Conservation (phyloP, 1,140 invertebrate species). For the Onthophagus taurus region DNA sequence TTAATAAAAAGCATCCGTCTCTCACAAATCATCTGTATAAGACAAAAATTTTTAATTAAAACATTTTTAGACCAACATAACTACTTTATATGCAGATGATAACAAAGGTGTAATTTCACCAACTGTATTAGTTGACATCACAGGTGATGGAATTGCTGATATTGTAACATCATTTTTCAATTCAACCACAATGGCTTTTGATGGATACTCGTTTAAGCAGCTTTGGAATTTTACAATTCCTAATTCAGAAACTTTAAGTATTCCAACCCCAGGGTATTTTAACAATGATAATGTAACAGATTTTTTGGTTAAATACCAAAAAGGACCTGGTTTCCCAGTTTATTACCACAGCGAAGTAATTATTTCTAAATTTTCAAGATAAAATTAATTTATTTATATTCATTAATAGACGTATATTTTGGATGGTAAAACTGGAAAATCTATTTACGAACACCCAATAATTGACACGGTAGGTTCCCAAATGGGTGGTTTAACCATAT, state of each 20-base stretch:
- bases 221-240: slow-evolving; percentile 66
- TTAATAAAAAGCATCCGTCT: too few species aligned
- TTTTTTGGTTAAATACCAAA: slow-evolving; percentile 71
- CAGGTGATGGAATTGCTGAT: slow-evolving; percentile 60
- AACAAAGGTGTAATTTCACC: slow-evolving; percentile 50
- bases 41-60: background rate
- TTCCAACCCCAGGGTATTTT: slow-evolving; percentile 72
- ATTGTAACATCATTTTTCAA: slow-evolving; percentile 66
- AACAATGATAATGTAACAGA: slow-evolving; percentile 74
- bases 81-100: slow-evolving; percentile 38
- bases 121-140: slow-evolving; percentile 67
- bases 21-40: too few species aligned
- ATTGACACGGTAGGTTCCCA: slow-evolving; percentile 55
- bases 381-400: background rate
- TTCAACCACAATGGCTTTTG: slow-evolving; percentile 60
- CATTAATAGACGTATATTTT: slow-evolving; percentile 45
- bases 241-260: slow-evolving; percentile 53
- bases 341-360: slow-evolving; percentile 55
- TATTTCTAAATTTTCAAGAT: slow-evolving; percentile 1
- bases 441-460: slow-evolving; percentile 50
- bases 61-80: slow-evolving; percentile 3
- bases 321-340: slow-evolving; percentile 29
- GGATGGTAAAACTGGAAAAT: slow-evolving; percentile 58
- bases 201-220: slow-evolving; percentile 54
- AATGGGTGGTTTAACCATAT: slow-evolving; percentile 55